Evolutionary conservation across 1,140 invertebrate genomes (phyloP), one percentile per base, ranked within the genome.

Genomic region (Gonioctena quinquepunctata): DNA sequence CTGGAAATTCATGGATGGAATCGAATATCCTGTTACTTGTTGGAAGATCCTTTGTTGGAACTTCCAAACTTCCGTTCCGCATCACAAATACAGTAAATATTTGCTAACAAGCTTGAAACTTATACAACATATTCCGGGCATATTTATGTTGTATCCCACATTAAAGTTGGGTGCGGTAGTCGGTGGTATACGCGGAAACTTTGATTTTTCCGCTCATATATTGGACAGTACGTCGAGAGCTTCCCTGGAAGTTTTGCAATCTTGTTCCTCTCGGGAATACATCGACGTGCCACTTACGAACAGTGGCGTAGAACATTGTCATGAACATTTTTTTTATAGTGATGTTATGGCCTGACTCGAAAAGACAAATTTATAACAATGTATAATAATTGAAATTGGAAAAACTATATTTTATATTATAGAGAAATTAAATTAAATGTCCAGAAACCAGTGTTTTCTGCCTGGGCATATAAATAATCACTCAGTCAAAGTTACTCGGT

Each of bases 61-160:
- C 33, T 42, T 42, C 33, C 16, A 4, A 42, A 42, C 33, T 42
- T 42, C 33, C 16, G 33, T 56, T 19, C 19, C n/a, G 6, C 18
- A 56, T 18, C 52, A 13, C 11, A 19, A 19, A 21, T 56, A 4
- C 22, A 56, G 22, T 56, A 56, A 56, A 56, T 56, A 56, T 56
- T 56, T 56, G 52, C 19, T 56, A 56, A 56, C 52, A 56, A 56
- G 52, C 52, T 23, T 19, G 52, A 56, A 56, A 56, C 52, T 56
- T 56, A 56, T 19, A 56, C 18, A 56, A 23, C 52, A 56, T 56
- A 56, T 56, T 21, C 52, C 52, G 18, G 52, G 21, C n/a, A n/a
- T 56, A 23, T 56, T 23, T 56, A 56, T 56, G 52, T 56, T 18
- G 52, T 56, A 56, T 56, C 19, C 52, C 18, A 19, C 52, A 56